These are phyloP conservation scores for Sparidentex hasta DNA, from an alignment of 2,797 vertebrate genomes.

Conservation along the genomic window DNA sequence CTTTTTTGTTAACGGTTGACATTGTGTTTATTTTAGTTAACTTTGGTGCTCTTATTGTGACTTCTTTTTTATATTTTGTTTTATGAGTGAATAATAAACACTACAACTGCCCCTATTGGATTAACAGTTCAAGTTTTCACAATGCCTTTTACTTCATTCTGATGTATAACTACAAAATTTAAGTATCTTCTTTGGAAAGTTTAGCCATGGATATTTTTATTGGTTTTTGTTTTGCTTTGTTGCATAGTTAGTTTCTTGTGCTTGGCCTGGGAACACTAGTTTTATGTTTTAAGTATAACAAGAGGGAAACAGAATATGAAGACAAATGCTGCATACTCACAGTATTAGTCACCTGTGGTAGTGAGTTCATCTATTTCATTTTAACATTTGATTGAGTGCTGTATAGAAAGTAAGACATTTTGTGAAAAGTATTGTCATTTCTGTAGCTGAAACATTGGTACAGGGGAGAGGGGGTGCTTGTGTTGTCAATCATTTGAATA, in stretches of 20 bases:
- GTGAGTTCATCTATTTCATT: constrained; percentile 72
- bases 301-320: constrained; percentile 48
- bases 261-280: constrained; percentile 66
- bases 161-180: constrained; percentile 50
- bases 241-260: constrained; percentile 60
- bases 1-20: constrained; percentile 51
- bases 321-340: constrained; percentile 66
- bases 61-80: constrained; percentile 64
- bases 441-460: constrained; percentile 85
- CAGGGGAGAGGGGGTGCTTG: constrained; percentile 77
- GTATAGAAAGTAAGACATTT: constrained; percentile 71
- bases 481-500: constrained; percentile 87
- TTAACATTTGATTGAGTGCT: constrained; percentile 76
- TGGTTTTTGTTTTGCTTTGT: constrained; percentile 43
- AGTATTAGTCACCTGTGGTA: constrained; percentile 74
- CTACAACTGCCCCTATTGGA: constrained; percentile 71
- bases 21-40: constrained; percentile 50
- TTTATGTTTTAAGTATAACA: constrained; percentile 59
- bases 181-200: constrained; percentile 58
- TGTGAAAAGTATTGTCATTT: constrained; percentile 78
- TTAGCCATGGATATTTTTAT: constrained; percentile 44
- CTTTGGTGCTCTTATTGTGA: constrained; percentile 76
- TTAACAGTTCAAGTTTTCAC: constrained; percentile 57
- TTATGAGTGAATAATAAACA: constrained; percentile 73
- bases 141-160: constrained; percentile 66